Base-by-base conservation (phyloP, 2,113 vertebrate species). In the Camelus bactrianus region DNA sequence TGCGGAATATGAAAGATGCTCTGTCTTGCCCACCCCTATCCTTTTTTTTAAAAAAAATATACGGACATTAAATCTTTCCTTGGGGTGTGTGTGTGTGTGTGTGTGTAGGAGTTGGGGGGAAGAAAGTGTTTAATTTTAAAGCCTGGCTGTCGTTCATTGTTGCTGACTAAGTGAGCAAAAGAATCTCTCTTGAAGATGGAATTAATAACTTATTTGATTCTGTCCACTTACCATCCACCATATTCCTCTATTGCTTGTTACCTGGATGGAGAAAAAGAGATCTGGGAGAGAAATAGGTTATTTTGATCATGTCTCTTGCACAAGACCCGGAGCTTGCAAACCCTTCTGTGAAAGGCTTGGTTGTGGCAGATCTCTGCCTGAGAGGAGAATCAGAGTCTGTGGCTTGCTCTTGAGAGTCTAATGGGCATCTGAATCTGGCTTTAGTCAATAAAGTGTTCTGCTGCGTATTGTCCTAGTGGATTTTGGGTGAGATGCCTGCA, bases 1-100 rank as follows among this genome's bases (percentile, higher is more conserved):
- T 98, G 96, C 92, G 97, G 98, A 98, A 97, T 96, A 88, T 89
- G 95, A 97, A 98, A 98, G 97, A 97, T 98, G 97, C 92, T 88
- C 96, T 93, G 96, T 95, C 95, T 98, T 90, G 67, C 89, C 95
- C 56, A 48, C 64, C 46, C 35, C 42, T 15, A 58, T 77, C 46
- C 32, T 48, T 82, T 67, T 93, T 89, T 90, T 35, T 70, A 56
- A n/a, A 30, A 54, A 62, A 87, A 85, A 90, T 50, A 50, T 60
- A 48, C 7, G 85, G 69, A 65, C 28, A 4, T 92, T 85, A 86
- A 93, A 80, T 67, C 52, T 91, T 81, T 94, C 14, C 11, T 86
- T 58, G 56, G 9, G 3, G 38, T 50, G 72, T 96, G 42, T 46
- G 60, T 89, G 14, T 80, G 50, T 60, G 76, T 76, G 24, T 82